These are phyloP conservation scores for Neotoma lepida DNA, from an alignment of 2,113 vertebrate species.

Conservation along the genomic window DNA sequence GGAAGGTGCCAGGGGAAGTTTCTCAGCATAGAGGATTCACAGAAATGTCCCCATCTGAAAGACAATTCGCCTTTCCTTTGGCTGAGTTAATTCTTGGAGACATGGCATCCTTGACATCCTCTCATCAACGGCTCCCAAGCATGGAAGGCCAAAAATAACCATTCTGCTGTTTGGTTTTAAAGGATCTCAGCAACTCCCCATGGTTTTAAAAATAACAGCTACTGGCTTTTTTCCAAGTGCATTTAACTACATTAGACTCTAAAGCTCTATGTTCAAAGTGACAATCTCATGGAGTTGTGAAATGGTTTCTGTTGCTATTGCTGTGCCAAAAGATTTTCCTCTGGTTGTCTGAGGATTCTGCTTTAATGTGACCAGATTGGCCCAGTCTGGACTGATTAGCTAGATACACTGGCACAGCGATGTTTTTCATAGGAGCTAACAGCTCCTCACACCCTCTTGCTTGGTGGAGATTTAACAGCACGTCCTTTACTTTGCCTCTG, in stretches of 20 bases:
- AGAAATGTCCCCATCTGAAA: neutral
- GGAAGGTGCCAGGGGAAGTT: fast-evolving
- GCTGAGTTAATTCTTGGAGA: neutral
- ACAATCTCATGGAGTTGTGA: neutral
- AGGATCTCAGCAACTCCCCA: neutral
- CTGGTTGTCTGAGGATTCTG: neutral
- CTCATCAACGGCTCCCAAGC: neutral
- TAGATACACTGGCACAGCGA: neutral
- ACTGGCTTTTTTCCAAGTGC: neutral
- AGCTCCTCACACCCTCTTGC: fast-evolving
- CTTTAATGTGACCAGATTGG: too few species aligned
- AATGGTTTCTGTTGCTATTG: neutral
- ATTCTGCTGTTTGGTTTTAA: neutral
- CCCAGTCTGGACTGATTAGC: too few species aligned
- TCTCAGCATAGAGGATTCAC: neutral
- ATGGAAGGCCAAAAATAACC: neutral
- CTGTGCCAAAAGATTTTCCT: neutral
- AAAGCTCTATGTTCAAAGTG: neutral
- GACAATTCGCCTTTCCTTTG: neutral
- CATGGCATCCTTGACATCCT: neutral
- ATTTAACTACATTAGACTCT: neutral
- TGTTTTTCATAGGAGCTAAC: neutral
- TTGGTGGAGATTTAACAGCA: fast-evolving
- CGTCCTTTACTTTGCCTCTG: fast-evolving
- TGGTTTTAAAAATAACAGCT: conserved; percentile 17